Evolutionary conservation across 1,140 invertebrate species (phyloP).

Genomic region (Agraylea sexmaculata): DNA sequence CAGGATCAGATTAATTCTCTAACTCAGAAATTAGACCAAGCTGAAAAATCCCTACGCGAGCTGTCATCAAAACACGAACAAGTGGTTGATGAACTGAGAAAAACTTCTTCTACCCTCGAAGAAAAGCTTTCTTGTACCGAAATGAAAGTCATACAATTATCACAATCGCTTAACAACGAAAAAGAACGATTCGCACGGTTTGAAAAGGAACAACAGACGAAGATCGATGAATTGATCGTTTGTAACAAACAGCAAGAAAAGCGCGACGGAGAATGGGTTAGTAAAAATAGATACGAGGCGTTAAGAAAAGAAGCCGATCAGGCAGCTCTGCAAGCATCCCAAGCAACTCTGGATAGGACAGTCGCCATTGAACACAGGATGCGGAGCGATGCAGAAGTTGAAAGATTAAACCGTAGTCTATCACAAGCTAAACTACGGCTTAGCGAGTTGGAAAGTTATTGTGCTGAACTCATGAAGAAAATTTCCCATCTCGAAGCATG

Average conservation of each 20-base stretch:
- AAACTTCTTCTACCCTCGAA: slow-evolving; percentile 6
- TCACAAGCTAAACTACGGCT: slow-evolving; percentile 19
- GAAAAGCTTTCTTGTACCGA: too few relatives aligned
- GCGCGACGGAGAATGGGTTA: slow-evolving; percentile 14
- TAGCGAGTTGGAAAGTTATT: slow-evolving; percentile 10
- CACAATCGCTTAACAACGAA: too few relatives aligned
- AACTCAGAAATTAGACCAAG: slow-evolving; percentile 4
- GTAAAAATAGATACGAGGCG: slow-evolving; percentile 10
- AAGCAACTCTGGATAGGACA: slow-evolving; percentile 36
- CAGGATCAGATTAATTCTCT: slow-evolving; percentile 13
- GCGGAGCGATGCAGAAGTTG: slow-evolving; percentile 33
- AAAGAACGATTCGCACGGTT: not conserved
- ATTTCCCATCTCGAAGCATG: slow-evolving; percentile 7
- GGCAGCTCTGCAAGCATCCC: slow-evolving; percentile 36
- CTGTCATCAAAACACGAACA: slow-evolving; percentile 2
- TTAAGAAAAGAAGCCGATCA: slow-evolving; percentile 33
- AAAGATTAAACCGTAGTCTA: slow-evolving; percentile 30
- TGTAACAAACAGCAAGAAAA: slow-evolving; percentile 8
- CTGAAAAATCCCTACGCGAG: slow-evolving; percentile 3
- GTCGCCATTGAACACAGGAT: slow-evolving; percentile 32
- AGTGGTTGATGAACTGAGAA: slow-evolving; percentile 3
- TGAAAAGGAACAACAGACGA: slow-evolving; percentile 8
- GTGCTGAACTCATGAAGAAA: slow-evolving; percentile 6
- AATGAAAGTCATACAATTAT: slow-evolving; percentile 4
- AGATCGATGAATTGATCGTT: not conserved